Base-by-base conservation (phyloP, 1,140 invertebrate species). In the Ceratitis capitata region DNA sequence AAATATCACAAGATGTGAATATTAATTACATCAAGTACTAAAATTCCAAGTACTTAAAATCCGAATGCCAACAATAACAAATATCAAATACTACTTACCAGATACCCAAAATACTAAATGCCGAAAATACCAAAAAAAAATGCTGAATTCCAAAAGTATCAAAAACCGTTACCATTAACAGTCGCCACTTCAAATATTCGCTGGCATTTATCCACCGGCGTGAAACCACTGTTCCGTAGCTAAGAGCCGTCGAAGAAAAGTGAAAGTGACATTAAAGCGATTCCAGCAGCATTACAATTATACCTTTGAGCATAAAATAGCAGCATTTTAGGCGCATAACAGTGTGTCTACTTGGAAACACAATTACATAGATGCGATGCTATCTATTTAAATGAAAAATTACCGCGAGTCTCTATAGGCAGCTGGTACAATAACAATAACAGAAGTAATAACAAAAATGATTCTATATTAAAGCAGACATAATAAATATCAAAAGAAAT, bases 301-400 rank as follows among this genome's bases (percentile, higher is more conserved):
- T 32, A 69, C 39, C 39, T 56, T 69, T 14, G 4, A 69, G 61
- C 61, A n/a, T 6, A 69, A 14, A 69, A 16, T 69, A 69, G 16
- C 14, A 32, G 61, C 61, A 69, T 69, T 35, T 69, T 69, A 69
- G 61, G 61, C 61, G 61, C 61, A 69, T 39, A 69, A 35, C 61
- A 69, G 61, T 32, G 61, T 32, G 19, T 69, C 61, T 4, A 69
- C 61, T 56, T 56, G 23, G n/a, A n/a, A n/a, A n/a, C n/a, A n/a
- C n/a, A n/a, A n/a, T n/a, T n/a, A n/a, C n/a, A 19, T 12, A 35
- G 35, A 16, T 39, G 12, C 16, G 35, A 35, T 0, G 61, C 32
- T 69, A 69, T 69, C 39, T 29, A 0, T 4, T 16, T n/a, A 3
- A n/a, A 29, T 4, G 14, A 29, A 32, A 61, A 69, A 69, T 69